Evolutionary conservation across 2,888 invertebrate species (phyloP).

Genomic region (Willowsia nigromaculata): DNA sequence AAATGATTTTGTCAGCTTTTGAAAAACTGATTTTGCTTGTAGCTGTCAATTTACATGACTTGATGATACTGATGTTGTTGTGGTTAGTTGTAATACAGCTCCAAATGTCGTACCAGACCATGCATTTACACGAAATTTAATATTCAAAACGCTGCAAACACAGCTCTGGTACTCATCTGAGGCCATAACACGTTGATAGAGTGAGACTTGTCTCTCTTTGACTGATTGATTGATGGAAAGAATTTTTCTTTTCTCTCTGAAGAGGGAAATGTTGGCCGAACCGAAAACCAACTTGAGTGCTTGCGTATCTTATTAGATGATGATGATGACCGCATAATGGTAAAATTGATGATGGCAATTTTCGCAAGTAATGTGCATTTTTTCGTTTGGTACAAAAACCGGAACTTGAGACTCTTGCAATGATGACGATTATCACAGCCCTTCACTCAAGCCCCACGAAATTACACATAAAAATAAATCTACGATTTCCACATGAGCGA

Average conservation of each 20-base stretch:
- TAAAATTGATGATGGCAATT: conserved; percentile 20
- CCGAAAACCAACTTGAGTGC: conserved; percentile 23
- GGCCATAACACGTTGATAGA: conserved; percentile 75
- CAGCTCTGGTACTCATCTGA: conserved; percentile 98
- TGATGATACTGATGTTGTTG: conserved; percentile 17
- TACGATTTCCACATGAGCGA: not conserved
- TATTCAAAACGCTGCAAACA: conserved; percentile 89
- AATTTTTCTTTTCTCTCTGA: conserved; percentile 26
- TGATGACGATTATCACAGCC: conserved; percentile 27
- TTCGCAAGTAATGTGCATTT: not conserved
- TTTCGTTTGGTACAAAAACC: conserved; percentile 33
- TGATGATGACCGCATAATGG: conserved; percentile 43
- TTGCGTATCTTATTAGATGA: conserved; percentile 24
- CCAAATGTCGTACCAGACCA: conserved; percentile 99
- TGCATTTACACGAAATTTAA: conserved; percentile 94
- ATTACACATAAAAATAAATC: conserved; percentile 14
- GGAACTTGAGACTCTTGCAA: conserved; percentile 51
- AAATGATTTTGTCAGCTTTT: not conserved
- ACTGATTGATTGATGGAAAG: conserved; percentile 28
- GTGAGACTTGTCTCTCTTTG: conserved; percentile 13
- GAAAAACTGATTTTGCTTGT: conserved; percentile 14
- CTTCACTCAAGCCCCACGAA: conserved; percentile 5
- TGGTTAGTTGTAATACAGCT: conserved; percentile 71
- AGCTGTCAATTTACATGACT: conserved; percentile 27
- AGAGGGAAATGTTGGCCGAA: conserved; percentile 62